These are phyloP conservation scores for Argyrosomus japonicus DNA, from an alignment of 2,113 vertebrate genomes.

Conservation along the genomic window DNA sequence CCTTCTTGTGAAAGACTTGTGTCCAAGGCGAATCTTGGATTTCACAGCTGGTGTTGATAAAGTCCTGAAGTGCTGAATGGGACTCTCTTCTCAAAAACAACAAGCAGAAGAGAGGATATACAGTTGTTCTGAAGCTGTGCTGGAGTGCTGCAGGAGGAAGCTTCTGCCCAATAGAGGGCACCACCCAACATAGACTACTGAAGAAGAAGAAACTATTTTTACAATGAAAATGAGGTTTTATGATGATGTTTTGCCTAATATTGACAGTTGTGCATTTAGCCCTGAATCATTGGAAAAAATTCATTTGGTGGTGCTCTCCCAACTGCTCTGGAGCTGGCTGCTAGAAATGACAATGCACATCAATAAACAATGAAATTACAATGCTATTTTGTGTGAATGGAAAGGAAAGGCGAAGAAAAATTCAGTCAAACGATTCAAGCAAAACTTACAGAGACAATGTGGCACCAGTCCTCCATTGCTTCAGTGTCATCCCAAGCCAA, in stretches of 20 bases:
- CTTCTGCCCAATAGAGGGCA: not conserved
- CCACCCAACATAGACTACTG: not conserved
- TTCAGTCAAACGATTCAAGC: not conserved
- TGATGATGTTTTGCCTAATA: not conserved
- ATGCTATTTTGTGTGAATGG: not conserved
- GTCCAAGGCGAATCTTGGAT: conserved; percentile 53
- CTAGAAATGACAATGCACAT: not conserved
- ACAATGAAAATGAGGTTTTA: not conserved
- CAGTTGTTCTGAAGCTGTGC: conserved; percentile 8
- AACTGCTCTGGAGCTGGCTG: not conserved
- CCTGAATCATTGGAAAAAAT: not conserved
- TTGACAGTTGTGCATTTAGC: not conserved
- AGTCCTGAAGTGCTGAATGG: conserved; percentile 53
- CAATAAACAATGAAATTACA: not conserved
- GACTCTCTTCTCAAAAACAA: conserved; percentile 66
- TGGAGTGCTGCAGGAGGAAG: not conserved
- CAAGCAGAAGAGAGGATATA: conserved; percentile 49
- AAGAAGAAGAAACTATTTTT: not conserved
- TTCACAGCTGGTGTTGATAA: conserved; percentile 78
- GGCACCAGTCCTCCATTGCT: conserved; percentile 7
- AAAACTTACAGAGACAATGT: conserved; percentile 31
- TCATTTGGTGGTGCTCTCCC: not conserved
- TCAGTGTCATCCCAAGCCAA: conserved; percentile 14
- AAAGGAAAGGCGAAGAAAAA: not conserved
- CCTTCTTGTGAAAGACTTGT: conserved; percentile 54